These are phyloP conservation scores for Peromyscus aztecus DNA, from an alignment of 2,797 vertebrate genomes.

Conservation along the genomic window DNA sequence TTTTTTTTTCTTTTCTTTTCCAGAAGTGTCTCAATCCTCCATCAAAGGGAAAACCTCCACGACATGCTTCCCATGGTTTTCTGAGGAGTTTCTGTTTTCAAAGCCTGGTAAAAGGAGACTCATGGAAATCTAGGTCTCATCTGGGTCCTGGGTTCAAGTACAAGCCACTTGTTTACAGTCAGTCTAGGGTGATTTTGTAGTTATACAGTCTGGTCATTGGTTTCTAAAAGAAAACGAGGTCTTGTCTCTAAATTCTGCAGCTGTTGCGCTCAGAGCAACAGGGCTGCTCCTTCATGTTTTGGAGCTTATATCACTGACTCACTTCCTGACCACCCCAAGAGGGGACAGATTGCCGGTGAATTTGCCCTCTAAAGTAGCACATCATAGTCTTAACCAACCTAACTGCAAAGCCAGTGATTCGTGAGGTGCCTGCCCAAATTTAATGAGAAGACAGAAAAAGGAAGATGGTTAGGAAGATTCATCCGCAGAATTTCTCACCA, in stretches of 20 bases:
- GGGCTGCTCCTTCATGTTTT: conserved; percentile 3
- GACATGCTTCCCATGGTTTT: background rate
- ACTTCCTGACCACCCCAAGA: background rate
- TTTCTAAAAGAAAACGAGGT: conserved; percentile 44
- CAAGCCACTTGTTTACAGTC: conserved; percentile 60
- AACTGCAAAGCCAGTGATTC: conserved; percentile 27
- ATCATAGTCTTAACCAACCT: conserved; percentile 34
- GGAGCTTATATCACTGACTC: background rate
- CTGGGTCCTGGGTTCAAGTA: background rate
- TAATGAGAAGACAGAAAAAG: background rate
- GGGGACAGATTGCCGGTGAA: background rate
- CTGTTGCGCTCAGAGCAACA: conserved; percentile 48
- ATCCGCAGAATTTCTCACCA: background rate
- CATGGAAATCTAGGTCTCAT: background rate
- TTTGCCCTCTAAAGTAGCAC: fast-evolving
- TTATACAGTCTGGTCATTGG: conserved; percentile 29
- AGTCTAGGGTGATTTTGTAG: conserved; percentile 53
- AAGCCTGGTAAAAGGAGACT: background rate
- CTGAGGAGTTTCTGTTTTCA: fast-evolving
- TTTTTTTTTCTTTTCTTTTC: background rate
- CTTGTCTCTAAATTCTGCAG: conserved; percentile 63
- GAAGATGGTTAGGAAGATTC: background rate
- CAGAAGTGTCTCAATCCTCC: background rate
- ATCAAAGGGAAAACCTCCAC: background rate
- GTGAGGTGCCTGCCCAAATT: background rate